Conservation (phyloP, 2,888 invertebrate species). For the Limenitis camilla region DNA sequence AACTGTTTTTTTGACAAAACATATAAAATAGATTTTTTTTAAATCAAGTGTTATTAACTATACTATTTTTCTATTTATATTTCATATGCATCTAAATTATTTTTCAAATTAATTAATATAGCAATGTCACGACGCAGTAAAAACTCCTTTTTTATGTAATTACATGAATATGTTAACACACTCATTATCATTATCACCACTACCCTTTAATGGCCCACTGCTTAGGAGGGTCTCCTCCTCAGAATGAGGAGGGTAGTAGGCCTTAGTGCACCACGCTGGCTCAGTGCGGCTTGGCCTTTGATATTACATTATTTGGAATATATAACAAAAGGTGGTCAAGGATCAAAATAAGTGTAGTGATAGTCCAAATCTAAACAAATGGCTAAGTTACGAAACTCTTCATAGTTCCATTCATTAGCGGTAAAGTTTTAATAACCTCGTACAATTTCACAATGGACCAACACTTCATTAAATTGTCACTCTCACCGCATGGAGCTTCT, state of each 20-base stretch:
- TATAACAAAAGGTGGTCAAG: too few relatives aligned
- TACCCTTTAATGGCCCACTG: too few relatives aligned
- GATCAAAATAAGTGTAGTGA: conserved; percentile 6
- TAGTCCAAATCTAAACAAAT: conserved; percentile 14
- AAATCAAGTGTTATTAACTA: too few relatives aligned
- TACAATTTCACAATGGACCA: conserved; percentile 61
- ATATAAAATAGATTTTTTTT: too few relatives aligned
- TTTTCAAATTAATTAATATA: too few relatives aligned
- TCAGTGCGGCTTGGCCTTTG: too few relatives aligned
- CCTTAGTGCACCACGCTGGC: background rate
- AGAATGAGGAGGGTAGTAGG: background rate
- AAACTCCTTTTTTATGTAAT: background rate
- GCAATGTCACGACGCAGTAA: too few relatives aligned
- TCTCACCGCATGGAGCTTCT: conserved; percentile 43
- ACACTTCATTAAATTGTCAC: conserved; percentile 71
- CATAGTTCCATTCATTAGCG: conserved; percentile 53
- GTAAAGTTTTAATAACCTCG: conserved; percentile 53
- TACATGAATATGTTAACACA: background rate
- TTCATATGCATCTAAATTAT: too few relatives aligned
- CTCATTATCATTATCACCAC: background rate
- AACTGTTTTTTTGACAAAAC: too few relatives aligned
- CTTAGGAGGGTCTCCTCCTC: too few relatives aligned
- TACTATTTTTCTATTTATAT: too few relatives aligned
- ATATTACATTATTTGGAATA: too few relatives aligned
- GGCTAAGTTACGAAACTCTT: conserved; percentile 32